Percentiles rank a stretch among this genome's conserved stretches.
Conservation (phyloP, 1,140 invertebrate genomes). For the Ceratina japonica region DNA sequence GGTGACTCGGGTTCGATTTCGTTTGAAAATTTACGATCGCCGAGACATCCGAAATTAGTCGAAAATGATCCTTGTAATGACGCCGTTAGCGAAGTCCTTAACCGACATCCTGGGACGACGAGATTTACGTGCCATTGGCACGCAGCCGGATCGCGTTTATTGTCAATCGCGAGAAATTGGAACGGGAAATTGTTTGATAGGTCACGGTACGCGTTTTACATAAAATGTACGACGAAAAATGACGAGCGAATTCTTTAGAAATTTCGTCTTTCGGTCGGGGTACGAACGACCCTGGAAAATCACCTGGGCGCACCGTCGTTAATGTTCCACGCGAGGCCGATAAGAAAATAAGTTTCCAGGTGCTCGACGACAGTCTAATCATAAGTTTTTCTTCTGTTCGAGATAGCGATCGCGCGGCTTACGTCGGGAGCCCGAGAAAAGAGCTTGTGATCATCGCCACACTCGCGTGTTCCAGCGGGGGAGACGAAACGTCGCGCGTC, state of each 20-base stretch:
- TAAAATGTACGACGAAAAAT: neutral
- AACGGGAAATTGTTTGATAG: constrained; percentile 15
- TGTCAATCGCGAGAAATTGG: constrained; percentile 43
- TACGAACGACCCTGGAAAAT: no score
- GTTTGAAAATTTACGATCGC: neutral
- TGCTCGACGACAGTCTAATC: constrained; percentile 14
- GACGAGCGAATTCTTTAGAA: no score
- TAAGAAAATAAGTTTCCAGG: neutral
- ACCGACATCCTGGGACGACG: constrained; percentile 37
- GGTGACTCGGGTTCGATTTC: neutral
- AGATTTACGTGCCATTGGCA: constrained; percentile 34
- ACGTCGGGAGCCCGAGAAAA: neutral
- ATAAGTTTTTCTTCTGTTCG: neutral
- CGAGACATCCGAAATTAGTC: constrained; percentile 36
- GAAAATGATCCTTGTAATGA: constrained; percentile 32
- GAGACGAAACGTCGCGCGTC: neutral
- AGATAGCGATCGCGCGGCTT: constrained; percentile 16
- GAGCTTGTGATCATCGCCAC: constrained; percentile 3
- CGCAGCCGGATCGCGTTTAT: constrained; percentile 26
- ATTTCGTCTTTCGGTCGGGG: neutral
- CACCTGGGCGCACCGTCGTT: neutral
- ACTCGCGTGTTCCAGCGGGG: constrained; percentile 7
- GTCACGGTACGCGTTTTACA: neutral
- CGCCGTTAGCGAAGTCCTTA: constrained; percentile 37
- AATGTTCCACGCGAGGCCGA: neutral